Base-by-base conservation (phyloP, 2,888 invertebrate species). In the Drosophila monieri region DNA sequence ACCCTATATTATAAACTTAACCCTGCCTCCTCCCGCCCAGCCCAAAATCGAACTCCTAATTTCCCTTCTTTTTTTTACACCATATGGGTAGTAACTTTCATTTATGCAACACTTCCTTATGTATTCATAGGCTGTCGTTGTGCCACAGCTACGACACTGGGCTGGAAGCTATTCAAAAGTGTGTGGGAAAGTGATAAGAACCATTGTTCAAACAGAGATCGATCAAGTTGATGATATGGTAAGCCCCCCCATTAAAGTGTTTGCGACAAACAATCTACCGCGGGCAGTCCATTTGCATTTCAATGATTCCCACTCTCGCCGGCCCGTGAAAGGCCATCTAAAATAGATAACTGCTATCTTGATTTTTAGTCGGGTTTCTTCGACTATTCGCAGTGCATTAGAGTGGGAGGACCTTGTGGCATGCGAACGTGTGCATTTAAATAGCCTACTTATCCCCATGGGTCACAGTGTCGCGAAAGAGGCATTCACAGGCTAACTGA, bases 41-140 rank as follows among this genome's bases (percentile, higher is more conserved):
- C 8, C 21, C 21, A 4, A 27, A 27, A 25, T 21, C 52, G 43
- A 37, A n/a, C 49, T 56, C 51, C 14, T 15, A 46, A 51, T 18
- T 52, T 60, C 49, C 46, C 39, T 8, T 46, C 18, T 15, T 39
- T 46, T 53, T 37, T 37, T 51, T 30, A 14, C 39, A 32, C 37
- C 15, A 35, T 51, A 21, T 39, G 14, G 46, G 8, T 9, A 53
- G 41, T 39, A 46, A 53, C 83, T 85, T 76, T 85, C 79, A 51
- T 70, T 70, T 72, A 71, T 72, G 56, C 57, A 71, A 76, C 67
- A 67, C 66, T 74, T 71, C 53, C 61, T 78, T 55, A 56, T 32
- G 37, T 54, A 54, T 65, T 39, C 66, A 39, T 15, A 8, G 46
- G 10, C n/a, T 18, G 62, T 61, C 35, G 62, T 15, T 23, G 55